Conservation (phyloP, 2,113 vertebrate species). For the Marmota flaviventris region DNA sequence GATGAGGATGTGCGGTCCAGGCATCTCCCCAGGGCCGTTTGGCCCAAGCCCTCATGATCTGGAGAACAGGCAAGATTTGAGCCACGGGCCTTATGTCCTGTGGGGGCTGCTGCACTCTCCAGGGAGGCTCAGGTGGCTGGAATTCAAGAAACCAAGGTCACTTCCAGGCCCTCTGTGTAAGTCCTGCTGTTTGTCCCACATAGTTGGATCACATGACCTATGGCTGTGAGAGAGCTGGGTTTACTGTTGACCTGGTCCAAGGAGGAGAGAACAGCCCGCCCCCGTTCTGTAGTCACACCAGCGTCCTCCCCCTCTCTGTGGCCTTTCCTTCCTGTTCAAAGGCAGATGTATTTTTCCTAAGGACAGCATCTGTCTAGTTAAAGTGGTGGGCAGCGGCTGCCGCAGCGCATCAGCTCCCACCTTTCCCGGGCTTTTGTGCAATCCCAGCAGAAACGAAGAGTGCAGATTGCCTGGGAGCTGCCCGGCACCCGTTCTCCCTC, state of each 20-base stretch:
- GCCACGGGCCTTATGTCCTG: too few species aligned
- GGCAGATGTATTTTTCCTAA: not conserved
- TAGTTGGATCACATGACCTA: too few species aligned
- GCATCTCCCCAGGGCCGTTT: not conserved
- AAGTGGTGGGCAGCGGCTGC: not conserved
- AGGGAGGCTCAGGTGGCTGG: not conserved
- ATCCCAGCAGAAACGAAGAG: not conserved
- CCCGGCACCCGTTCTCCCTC: rapidly evolving
- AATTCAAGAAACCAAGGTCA: not conserved
- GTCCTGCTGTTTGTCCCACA: not conserved
- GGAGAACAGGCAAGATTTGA: not conserved
- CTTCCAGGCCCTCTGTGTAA: too few species aligned
- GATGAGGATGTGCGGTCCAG: not conserved
- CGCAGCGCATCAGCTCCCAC: rapidly evolving
- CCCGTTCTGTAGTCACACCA: not conserved
- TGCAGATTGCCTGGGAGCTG: rapidly evolving
- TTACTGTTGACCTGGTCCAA: not conserved
- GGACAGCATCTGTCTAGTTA: not conserved
- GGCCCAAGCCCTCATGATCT: not conserved
- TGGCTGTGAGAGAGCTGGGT: not conserved
- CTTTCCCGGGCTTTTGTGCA: not conserved
- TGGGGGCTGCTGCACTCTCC: too few species aligned
- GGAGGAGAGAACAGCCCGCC: rapidly evolving
- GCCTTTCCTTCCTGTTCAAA: not conserved
- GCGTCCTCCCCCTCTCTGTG: too few species aligned